Evolutionary conservation across 2,888 invertebrate genomes (phyloP).

Genomic region (Drosophila imparisetae): DNA sequence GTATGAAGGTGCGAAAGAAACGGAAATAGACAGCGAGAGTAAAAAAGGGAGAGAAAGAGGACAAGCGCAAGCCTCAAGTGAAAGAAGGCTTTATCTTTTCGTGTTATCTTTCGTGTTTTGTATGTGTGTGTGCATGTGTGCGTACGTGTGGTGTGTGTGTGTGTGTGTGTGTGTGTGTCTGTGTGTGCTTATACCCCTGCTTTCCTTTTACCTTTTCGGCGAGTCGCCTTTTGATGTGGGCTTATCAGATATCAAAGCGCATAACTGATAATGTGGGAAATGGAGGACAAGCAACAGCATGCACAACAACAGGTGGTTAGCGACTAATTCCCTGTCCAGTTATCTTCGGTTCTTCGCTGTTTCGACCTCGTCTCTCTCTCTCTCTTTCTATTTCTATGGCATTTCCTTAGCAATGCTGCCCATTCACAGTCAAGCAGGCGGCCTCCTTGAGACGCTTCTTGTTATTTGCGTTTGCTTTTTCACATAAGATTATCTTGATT

Average conservation of each 20-base stretch:
- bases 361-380: neutral
- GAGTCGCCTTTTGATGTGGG: constrained; percentile 73
- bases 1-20: neutral
- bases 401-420: constrained; percentile 28
- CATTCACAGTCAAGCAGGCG: constrained; percentile 16
- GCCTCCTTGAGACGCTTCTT: constrained; percentile 12
- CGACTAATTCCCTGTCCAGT: neutral
- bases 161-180: constrained; percentile 9
- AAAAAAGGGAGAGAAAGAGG: neutral
- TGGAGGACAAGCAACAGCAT: constrained; percentile 30
- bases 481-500: constrained; percentile 61
- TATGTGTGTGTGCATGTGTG: neutral
- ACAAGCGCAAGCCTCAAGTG: neutral
- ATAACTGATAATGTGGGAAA: constrained; percentile 79
- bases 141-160: neutral
- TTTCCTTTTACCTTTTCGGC: constrained; percentile 45
- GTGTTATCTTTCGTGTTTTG: constrained; percentile 7
- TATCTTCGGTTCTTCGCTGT: neutral
- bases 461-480: constrained; percentile 40
- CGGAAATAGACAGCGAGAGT: neutral
- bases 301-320: constrained; percentile 53
- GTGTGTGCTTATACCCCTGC: constrained; percentile 24
- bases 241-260: constrained; percentile 81
- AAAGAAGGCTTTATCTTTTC: constrained; percentile 9
- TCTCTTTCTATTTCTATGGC: neutral